phyloP scores from a whole-genome alignment of 2,797 vertebrate species.

The Choloepus didactylus region DNA sequence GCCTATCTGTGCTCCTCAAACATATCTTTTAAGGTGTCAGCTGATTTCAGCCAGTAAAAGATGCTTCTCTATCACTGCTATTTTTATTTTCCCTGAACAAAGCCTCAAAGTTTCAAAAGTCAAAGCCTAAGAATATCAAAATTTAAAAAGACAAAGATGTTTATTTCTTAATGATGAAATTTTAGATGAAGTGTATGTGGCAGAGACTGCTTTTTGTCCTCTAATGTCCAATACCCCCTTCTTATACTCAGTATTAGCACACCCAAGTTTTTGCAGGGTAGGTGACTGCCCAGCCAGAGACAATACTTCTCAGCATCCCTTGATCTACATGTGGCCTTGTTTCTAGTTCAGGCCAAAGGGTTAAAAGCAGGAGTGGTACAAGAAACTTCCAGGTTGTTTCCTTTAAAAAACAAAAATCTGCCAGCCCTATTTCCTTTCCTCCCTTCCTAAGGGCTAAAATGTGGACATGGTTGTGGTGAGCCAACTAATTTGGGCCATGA shows the following conservation, averaged over 20 bases:
- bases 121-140: background rate
- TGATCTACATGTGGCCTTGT: background rate
- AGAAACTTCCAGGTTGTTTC: background rate
- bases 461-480: background rate
- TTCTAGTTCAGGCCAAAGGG: background rate
- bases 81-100: constrained; percentile 34
- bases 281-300: background rate
- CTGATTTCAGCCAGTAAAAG: background rate
- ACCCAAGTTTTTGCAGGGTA: background rate
- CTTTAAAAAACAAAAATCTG: background rate
- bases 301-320: background rate
- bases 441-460: background rate
- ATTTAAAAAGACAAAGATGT: background rate
- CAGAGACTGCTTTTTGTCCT: background rate
- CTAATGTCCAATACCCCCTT: background rate
- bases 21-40: background rate
- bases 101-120: background rate
- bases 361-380: background rate
- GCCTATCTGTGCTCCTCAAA: background rate
- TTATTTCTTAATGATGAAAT: background rate
- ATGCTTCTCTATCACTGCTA: background rate
- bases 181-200: background rate
- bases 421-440: background rate
- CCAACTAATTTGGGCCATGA: background rate
- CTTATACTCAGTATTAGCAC: background rate